Evolutionary conservation across 37 sponge, comb jelly and placozoan genomes (phyloP).

Genomic region (Aplysina aerophoba): DNA sequence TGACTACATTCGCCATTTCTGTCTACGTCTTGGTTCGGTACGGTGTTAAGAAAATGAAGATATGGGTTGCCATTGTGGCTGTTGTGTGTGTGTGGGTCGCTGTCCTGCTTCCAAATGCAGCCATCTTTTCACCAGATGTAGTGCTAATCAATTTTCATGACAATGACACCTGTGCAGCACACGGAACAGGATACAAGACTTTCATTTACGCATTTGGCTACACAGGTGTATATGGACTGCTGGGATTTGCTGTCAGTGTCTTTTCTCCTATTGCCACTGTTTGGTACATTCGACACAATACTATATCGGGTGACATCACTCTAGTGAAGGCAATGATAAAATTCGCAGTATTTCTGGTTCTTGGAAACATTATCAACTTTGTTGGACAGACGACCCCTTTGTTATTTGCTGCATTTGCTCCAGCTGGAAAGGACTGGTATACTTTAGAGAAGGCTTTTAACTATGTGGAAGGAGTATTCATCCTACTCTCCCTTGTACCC

Average conservation of each 20-base stretch:
- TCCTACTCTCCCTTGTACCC: background rate
- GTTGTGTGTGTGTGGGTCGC: background rate
- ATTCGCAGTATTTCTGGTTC: slow-evolving; percentile 11
- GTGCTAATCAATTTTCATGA: background rate
- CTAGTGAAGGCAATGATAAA: background rate
- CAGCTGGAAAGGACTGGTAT: background rate
- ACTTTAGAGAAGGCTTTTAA: background rate
- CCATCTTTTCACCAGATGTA: background rate
- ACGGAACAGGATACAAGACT: background rate
- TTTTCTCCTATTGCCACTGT: background rate
- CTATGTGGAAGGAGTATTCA: background rate
- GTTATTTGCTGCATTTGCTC: background rate
- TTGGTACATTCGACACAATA: background rate
- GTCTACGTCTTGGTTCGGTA: background rate
- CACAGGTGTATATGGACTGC: background rate
- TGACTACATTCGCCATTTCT: background rate
- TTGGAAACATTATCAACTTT: background rate
- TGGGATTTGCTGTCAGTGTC: background rate
- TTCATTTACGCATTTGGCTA: background rate
- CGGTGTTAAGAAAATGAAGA: background rate
- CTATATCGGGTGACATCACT: background rate
- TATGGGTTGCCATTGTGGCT: background rate
- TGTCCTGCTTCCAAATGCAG: background rate
- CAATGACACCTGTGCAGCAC: background rate
- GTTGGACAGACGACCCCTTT: background rate